Base-by-base conservation (phyloP, 2,888 invertebrate species). In the Diarsia rubi region DNA sequence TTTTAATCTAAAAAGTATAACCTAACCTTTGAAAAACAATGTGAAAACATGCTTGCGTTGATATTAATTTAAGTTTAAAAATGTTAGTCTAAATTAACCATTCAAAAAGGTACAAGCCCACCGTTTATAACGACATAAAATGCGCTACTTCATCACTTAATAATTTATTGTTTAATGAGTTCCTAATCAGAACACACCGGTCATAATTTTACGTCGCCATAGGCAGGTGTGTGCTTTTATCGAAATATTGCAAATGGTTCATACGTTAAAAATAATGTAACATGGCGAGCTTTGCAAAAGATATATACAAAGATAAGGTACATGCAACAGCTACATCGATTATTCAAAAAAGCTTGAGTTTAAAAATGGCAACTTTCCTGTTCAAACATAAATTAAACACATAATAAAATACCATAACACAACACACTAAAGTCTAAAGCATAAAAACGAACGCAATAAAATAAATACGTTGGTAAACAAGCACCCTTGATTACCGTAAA, bases 281-380 rank as follows among this genome's bases (percentile, higher is more conserved):
- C 49, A 69, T 42, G 67, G 64, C 54, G 73, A 67, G 65, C n/a
- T 70, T 83, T 81, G 75, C 81, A 78, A 69, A 80, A 82, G 65
- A 59, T 69, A 65, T 69, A 65, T 37, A 69, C 27, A 47, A 76
- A 82, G 86, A 89, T 88, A 86, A 81, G 69, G 45, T 52, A 81
- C 88, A 88, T 83, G 85, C 89, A 84, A 87, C 73, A 78, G 62
- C 75, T n/a, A 72, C 79, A 84, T 83, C 77, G 73, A 81, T 86
- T 82, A 74, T 62, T 64, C 62, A 27, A 81, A 72, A 77, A 72
- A 64, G 9, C 42, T 47, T 52, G 63, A 68, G 31, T 31, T 31
- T 52, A 85, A 87, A n/a, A 79, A 85, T 85, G 83, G 79, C 86
- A 27, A 73, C 65, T 44, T 9, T 31, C 19, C 24, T 49, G 21